Evolutionary conservation across 2,888 invertebrate genomes (phyloP), one percentile per base, ranked within the genome.

Genomic region (Chydorus sphaericus): DNA sequence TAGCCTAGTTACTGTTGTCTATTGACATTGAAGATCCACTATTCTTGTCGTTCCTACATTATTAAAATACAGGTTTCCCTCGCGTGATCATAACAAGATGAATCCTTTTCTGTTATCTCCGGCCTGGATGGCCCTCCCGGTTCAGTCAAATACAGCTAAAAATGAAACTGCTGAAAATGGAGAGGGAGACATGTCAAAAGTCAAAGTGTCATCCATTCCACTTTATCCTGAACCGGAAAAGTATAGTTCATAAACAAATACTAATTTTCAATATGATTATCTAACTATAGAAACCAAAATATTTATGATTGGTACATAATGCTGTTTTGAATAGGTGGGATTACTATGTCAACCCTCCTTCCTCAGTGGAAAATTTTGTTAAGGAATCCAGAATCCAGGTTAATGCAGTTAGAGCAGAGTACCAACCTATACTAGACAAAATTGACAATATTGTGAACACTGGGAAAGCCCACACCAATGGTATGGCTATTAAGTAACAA

Each of bases 381-480:
- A 30, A 33, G 10, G 26, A 23, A 44, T 30, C 54, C 28, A 29
- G 57, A 11, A 31, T 48, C 23, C 26, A 31, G 10, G 30, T 31
- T n/a, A 48, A 18, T 20, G 33, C 36, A 23, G 11, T 54, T 11
- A 29, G 36, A 18, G 31, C 31, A 10, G 48, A 57, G 48, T 54
- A 57, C 36, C 54, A 54, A 36, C 53, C 52, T 16, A 36, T 48
- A 8, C 26, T 54, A 18, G 54, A 54, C 26, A 57, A 57, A 31
- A 37, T 31, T 2, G 36, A 14, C 18, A 54, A 48, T 54, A 29
- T 57, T 31, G 56, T 26, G 23, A 48, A 57, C 26, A 57, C 57
- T 6, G 54, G 57, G 8, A 26, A 16, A 23, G 57, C 57, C n/a
- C 57, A 57, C 36, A 33, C 57, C 16, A 57, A 55, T 38, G 44